These are phyloP conservation scores for Manis javanica DNA, from an alignment of 2,797 vertebrate species.

Conservation along the genomic window DNA sequence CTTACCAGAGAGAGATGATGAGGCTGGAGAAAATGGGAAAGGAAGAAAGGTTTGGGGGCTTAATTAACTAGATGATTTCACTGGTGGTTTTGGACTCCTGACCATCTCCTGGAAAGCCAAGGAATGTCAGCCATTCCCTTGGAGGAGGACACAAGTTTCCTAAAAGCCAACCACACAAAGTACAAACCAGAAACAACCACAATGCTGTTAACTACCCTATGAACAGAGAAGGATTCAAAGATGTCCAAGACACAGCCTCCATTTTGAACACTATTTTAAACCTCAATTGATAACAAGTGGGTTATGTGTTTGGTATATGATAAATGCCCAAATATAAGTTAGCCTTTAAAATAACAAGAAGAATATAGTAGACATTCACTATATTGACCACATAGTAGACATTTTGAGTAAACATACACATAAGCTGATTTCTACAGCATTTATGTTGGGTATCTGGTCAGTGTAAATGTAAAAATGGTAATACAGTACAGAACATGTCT, in stretches of 20 bases:
- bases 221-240: background rate
- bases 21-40: background rate
- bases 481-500: background rate
- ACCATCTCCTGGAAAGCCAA: constrained; percentile 22
- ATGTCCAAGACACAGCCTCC: background rate
- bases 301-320: background rate
- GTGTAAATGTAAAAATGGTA: background rate
- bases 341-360: background rate
- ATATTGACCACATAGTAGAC: too few species aligned
- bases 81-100: background rate
- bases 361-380: background rate
- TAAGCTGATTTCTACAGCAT: background rate
- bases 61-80: background rate
- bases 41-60: background rate
- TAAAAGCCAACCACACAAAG: constrained; percentile 18
- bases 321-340: background rate
- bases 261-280: background rate
- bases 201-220: background rate
- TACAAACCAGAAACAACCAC: background rate
- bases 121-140: background rate
- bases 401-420: background rate
- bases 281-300: background rate
- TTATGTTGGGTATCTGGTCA: background rate
- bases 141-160: constrained; percentile 17
- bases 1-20: background rate